Base-by-base conservation (phyloP, 2,113 vertebrate genomes). In the Gasterosteus nipponicus region DNA sequence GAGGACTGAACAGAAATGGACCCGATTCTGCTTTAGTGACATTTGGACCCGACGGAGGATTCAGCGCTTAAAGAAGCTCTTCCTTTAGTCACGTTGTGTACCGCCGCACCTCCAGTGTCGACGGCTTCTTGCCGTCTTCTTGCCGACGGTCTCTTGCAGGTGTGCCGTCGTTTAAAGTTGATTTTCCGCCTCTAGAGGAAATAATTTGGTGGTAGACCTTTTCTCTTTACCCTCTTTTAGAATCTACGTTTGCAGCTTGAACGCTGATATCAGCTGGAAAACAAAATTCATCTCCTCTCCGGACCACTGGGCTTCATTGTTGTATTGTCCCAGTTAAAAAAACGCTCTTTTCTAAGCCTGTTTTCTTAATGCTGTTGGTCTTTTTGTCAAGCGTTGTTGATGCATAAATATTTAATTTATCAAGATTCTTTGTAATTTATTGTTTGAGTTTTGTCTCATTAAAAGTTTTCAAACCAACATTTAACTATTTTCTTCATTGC, bases 341-440 rank as follows among this genome's bases (percentile, higher is more conserved):
- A 39, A 42, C 22, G 10, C 19, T 39, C 58, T 54, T 54, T 31
- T 61, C 7, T 56, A 62, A 59, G 33, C 62, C 54, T 51, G 26
- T 77, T 83, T 83, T 85, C 73, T 82, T 73, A 68, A 64, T 66
- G 57, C 74, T 75, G 60, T 79, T 68, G 38, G 35, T 75, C 67
- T 70, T 56, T 47, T 47, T 31, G 80, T 89, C 81, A 62, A 80
- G 69, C 61, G 68, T 80, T 77, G 72, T 87, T 56, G 41, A 75
- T 33, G 67, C 82, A 77, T 53, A 84, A 77, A 81, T 14, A 73
- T 35, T 33, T 64, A 18, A 93, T 92, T 91, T 82, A 87, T 87
- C 71, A 63, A 78, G 31, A 76, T 85, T 84, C 84, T 69, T 80
- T 87, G 81, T 93, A 89, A 93, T 89, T 92, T 92, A 90, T 93